These are phyloP conservation scores for Cydia splendana DNA, from an alignment of 1,140 invertebrate species.

Conservation along the genomic window DNA sequence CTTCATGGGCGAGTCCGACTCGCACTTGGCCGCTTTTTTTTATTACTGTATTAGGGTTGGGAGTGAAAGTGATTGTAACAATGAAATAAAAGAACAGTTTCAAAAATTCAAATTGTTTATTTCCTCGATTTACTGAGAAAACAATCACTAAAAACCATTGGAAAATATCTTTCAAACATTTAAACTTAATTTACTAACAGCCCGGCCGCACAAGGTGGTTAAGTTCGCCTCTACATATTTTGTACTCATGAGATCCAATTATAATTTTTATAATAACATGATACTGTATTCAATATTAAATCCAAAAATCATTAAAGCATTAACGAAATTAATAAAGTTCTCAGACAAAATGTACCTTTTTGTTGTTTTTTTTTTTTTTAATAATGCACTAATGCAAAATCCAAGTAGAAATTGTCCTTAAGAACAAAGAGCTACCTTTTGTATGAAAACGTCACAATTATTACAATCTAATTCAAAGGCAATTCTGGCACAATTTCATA, in stretches of 20 bases:
- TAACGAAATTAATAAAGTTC: conserved; percentile 3
- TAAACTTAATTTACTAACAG: conserved; percentile 52
- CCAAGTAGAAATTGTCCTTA: not conserved
- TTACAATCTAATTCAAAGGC: conserved; percentile 49
- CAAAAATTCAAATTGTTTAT: conserved; percentile 53
- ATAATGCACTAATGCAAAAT: not conserved
- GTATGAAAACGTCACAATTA: conserved; percentile 28
- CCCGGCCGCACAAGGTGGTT: conserved; percentile 52
- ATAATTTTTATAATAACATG: conserved; percentile 38
- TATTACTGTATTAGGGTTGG: not conserved
- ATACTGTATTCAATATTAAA: conserved; percentile 41
- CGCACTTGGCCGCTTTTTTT: too few relatives aligned
- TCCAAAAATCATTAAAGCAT: conserved; percentile 48
- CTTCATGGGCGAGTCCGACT: too few relatives aligned
- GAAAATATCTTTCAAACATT: conserved; percentile 56
- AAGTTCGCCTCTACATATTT: conserved; percentile 41
- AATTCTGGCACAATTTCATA: conserved; percentile 53
- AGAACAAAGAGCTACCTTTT: not conserved
- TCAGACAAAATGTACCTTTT: conserved; percentile 1
- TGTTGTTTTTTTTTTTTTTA: not conserved
- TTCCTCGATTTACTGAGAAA: conserved; percentile 40
- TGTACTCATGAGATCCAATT: conserved; percentile 66
- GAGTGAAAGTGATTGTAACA: not conserved
- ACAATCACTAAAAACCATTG: conserved; percentile 51
- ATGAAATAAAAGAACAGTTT: conserved; percentile 11